phyloP scores from a whole-genome alignment of 1,140 invertebrate species.

The Melipona quadrifasciata region DNA sequence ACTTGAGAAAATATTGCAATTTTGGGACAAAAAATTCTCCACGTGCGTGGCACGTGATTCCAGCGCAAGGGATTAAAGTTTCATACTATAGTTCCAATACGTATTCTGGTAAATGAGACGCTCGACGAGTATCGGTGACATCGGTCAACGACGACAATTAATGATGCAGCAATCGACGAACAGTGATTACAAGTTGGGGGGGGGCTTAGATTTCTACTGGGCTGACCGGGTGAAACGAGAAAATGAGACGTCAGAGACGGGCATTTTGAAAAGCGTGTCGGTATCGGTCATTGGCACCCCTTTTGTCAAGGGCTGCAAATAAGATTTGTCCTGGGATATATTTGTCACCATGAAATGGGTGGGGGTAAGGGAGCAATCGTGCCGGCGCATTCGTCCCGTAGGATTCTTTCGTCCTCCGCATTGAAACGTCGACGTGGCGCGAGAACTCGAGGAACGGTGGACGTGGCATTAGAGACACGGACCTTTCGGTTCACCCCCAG shows the following conservation, averaged over 20 bases:
- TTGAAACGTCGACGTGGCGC: conserved; percentile 11
- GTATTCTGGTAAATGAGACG: conserved; percentile 34
- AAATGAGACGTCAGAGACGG: conserved; percentile 71
- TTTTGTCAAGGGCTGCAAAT: conserved; percentile 60
- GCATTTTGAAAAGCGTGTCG: conserved; percentile 26
- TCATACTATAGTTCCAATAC: not conserved
- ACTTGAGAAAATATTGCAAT: too few relatives aligned
- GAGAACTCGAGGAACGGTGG: not conserved
- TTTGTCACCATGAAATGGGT: conserved; percentile 60
- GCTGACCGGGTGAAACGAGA: conserved; percentile 28
- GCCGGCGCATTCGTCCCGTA: conserved; percentile 48
- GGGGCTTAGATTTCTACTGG: conserved; percentile 28
- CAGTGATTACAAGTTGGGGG: conserved; percentile 40
- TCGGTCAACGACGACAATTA: conserved; percentile 51
- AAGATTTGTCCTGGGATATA: conserved; percentile 60
- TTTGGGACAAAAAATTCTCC: too few relatives aligned
- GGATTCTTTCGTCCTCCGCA: conserved; percentile 32
- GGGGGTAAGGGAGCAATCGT: conserved; percentile 66
- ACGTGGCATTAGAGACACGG: conserved; percentile 23
- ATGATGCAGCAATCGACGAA: conserved; percentile 55
- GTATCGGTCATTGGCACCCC: conserved; percentile 53
- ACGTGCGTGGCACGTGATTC: too few relatives aligned
- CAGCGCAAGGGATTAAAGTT: too few relatives aligned
- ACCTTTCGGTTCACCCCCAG: not conserved
- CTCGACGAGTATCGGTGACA: conserved; percentile 41